Evolutionary conservation across 2,797 vertebrate species (phyloP).

Genomic region (Champsocephalus gunnari): DNA sequence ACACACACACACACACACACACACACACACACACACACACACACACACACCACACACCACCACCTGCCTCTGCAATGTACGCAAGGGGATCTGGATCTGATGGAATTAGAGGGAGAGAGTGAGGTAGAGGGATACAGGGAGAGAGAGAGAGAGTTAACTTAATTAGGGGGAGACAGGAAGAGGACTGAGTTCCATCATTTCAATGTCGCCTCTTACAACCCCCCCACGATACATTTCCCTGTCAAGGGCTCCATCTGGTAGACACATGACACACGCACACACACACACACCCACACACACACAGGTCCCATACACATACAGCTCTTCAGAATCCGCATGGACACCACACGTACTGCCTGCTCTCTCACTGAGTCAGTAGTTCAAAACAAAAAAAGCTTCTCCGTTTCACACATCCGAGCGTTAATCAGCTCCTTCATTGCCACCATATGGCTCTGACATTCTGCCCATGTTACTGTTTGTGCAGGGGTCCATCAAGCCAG

Average conservation of each 20-base stretch:
- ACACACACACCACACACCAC: conserved; percentile 10
- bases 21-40: conserved; percentile 10
- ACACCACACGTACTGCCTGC: conserved; percentile 32
- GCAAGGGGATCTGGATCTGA: conserved; percentile 47
- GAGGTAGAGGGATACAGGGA: conserved; percentile 31
- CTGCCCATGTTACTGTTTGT: conserved; percentile 46
- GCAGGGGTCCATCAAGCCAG: conserved; percentile 20
- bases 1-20: conserved; percentile 24
- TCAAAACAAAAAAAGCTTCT: conserved; percentile 24
- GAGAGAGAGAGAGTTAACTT: conserved; percentile 65
- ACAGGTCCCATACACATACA: conserved; percentile 1
- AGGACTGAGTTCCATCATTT: conserved; percentile 75
- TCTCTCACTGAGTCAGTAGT: conserved; percentile 49
- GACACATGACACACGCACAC: conserved; percentile 42
- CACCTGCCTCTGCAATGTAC: conserved; percentile 38
- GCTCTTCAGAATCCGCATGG: conserved; percentile 22
- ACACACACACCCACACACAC: not conserved
- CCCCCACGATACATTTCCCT: conserved; percentile 38
- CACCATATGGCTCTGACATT: conserved; percentile 57
- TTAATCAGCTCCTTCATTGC: conserved; percentile 52
- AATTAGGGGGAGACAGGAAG: conserved; percentile 75
- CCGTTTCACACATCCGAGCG: conserved; percentile 51
- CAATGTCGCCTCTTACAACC: conserved; percentile 56
- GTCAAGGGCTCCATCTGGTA: conserved; percentile 74
- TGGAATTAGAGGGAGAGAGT: conserved; percentile 62